Conservation (phyloP, 2,113 vertebrate species). For the Hemiprocne comata region DNA sequence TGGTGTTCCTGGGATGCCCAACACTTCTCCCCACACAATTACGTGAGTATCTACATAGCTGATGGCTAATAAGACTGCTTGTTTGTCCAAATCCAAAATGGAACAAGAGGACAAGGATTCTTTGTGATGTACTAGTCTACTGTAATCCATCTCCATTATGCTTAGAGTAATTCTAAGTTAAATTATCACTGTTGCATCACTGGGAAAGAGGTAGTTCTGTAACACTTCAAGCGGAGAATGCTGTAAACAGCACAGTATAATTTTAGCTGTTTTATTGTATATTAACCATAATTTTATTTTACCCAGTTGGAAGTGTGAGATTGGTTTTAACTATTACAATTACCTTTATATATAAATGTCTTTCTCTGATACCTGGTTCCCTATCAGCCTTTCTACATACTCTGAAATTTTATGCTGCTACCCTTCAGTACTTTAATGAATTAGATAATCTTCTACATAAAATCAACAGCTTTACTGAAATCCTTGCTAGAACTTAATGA, state of each 20-base stretch:
- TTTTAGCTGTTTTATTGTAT: not conserved
- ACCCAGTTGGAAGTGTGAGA: not conserved
- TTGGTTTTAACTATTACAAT: not conserved
- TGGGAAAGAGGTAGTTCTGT: not conserved
- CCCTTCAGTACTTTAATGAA: not conserved
- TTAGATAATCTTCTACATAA: not conserved
- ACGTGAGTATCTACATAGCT: not conserved
- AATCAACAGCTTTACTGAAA: not conserved
- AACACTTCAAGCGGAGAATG: not conserved
- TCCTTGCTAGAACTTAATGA: not conserved
- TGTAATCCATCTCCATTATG: not conserved
- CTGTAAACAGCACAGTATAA: not conserved
- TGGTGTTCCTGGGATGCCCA: not conserved
- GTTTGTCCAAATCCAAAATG: not conserved
- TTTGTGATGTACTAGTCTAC: not conserved
- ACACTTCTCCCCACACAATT: not conserved
- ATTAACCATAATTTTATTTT: not conserved
- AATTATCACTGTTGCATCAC: not conserved
- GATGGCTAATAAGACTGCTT: not conserved
- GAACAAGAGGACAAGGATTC: not conserved
- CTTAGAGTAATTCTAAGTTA: not conserved
- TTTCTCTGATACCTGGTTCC: not conserved
- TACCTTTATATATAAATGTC: not conserved
- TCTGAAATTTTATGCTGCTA: not conserved
- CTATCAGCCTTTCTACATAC: not conserved